Percentiles rank a stretch among this genome's conserved stretches.
Evolutionary conservation across 2,797 vertebrate species (phyloP).

Genomic region (Macrochelys suwanniensis): DNA sequence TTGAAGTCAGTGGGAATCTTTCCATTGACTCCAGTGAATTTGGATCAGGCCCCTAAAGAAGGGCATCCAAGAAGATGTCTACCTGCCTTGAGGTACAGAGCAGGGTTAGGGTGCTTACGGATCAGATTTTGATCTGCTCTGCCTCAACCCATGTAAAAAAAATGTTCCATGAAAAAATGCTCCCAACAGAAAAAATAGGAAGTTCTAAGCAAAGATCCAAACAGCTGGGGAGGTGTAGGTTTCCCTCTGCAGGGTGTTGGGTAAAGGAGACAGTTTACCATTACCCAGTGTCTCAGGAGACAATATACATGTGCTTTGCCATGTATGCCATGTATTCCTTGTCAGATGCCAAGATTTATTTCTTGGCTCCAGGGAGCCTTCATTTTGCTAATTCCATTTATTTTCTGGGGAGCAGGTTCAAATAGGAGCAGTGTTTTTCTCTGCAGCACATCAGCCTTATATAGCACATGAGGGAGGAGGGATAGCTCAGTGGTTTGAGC

Average conservation of each 20-base stretch:
- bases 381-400: conserved; percentile 58
- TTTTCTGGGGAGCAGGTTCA: neutral
- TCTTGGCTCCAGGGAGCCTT: conserved; percentile 46
- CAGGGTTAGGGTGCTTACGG: neutral
- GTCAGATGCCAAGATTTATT: conserved; percentile 39
- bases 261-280: accelerated
- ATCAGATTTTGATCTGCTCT: neutral
- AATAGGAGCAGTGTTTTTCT: conserved; percentile 10
- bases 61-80: neutral
- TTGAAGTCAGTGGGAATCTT: neutral
- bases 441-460: conserved; percentile 3
- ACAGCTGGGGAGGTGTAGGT: neutral
- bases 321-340: neutral
- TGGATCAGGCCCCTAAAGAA: neutral
- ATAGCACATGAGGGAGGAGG: neutral
- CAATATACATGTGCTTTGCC: neutral
- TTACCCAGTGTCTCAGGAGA: neutral
- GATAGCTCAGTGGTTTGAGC: too few relatives aligned
- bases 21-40: neutral
- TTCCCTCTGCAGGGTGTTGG: neutral
- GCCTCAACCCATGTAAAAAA: neutral
- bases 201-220: neutral
- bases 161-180: neutral
- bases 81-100: neutral
- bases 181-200: neutral